These are phyloP conservation scores for Campoletis sonorensis DNA, from an alignment of 1,140 invertebrate species.

Conservation along the genomic window DNA sequence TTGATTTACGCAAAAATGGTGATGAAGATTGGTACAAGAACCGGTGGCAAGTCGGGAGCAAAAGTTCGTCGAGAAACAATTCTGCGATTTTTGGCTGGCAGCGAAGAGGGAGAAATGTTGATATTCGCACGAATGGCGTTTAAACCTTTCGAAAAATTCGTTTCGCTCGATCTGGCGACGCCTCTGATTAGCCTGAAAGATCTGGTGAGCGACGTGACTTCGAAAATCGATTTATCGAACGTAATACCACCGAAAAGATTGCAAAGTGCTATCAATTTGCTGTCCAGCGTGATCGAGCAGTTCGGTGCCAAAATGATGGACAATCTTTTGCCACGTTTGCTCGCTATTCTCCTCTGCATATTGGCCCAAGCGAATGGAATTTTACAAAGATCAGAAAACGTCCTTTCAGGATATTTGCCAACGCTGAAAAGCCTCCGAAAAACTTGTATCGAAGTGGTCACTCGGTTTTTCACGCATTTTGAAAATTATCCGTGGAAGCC, in stretches of 20 bases:
- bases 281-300: slow-evolving; percentile 89
- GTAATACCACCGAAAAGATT: slow-evolving; percentile 85
- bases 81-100: slow-evolving; percentile 90
- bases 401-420: slow-evolving; percentile 80
- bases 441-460: slow-evolving; percentile 79
- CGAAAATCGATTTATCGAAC: slow-evolving; percentile 78
- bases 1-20: slow-evolving; percentile 94
- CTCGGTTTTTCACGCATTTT: slow-evolving; percentile 88
- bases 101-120: slow-evolving; percentile 86
- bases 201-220: slow-evolving; percentile 74
- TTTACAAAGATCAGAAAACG: slow-evolving; percentile 76
- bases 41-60: slow-evolving; percentile 84
- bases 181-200: slow-evolving; percentile 64
- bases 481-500: slow-evolving; percentile 85
- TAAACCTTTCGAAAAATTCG: slow-evolving; percentile 81
- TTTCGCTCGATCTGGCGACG: slow-evolving; percentile 65
- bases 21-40: slow-evolving; percentile 82
- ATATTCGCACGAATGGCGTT: slow-evolving; percentile 91
- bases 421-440: slow-evolving; percentile 84
- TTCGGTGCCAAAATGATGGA: slow-evolving; percentile 86
- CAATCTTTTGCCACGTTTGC: slow-evolving; percentile 81
- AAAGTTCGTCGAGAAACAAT: slow-evolving; percentile 85
- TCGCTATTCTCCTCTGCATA: slow-evolving; percentile 85
- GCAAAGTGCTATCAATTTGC: slow-evolving; percentile 85
- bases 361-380: slow-evolving; percentile 80